Percentiles rank a stretch among this genome's conserved stretches.
Conservation (phyloP, 2,797 vertebrate species). For the Aeoliscus strigatus region DNA sequence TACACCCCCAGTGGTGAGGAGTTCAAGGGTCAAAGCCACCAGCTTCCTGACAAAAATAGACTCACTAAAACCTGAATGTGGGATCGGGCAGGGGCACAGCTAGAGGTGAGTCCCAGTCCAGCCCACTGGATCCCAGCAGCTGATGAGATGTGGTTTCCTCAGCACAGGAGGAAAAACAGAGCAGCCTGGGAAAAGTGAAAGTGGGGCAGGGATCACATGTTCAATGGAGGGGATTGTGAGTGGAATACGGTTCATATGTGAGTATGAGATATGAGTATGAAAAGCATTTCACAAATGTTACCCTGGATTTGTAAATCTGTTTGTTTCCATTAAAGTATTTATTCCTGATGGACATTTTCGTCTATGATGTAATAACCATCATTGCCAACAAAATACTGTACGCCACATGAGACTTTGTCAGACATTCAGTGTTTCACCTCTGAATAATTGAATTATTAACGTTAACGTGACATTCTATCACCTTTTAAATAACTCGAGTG, state of each 20-base stretch:
- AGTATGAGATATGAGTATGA: too few relatives aligned
- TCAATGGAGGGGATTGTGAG: constrained; percentile 12
- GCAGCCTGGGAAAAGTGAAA: constrained; percentile 57
- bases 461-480: too few relatives aligned
- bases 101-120: constrained; percentile 14
- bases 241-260: background rate
- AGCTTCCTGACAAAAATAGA: constrained; percentile 38
- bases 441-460: too few relatives aligned
- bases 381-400: constrained; percentile 17
- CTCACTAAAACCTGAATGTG: constrained; percentile 15
- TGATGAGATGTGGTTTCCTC: constrained; percentile 62
- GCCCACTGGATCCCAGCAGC: constrained; percentile 33
- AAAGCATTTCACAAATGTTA: too few relatives aligned
- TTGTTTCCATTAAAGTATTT: background rate
- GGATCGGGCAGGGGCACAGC: constrained; percentile 14
- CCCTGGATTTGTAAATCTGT: background rate
- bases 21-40: constrained; percentile 40
- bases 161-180: constrained; percentile 56
- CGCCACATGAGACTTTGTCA: too few relatives aligned
- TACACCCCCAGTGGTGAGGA: constrained; percentile 5
- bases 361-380: too few relatives aligned
- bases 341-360: too few relatives aligned
- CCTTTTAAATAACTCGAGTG: too few relatives aligned
- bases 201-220: constrained; percentile 34
- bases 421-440: too few relatives aligned